These are phyloP conservation scores for Hyperopisus bebe DNA, from an alignment of 2,113 vertebrate genomes.

Conservation along the genomic window DNA sequence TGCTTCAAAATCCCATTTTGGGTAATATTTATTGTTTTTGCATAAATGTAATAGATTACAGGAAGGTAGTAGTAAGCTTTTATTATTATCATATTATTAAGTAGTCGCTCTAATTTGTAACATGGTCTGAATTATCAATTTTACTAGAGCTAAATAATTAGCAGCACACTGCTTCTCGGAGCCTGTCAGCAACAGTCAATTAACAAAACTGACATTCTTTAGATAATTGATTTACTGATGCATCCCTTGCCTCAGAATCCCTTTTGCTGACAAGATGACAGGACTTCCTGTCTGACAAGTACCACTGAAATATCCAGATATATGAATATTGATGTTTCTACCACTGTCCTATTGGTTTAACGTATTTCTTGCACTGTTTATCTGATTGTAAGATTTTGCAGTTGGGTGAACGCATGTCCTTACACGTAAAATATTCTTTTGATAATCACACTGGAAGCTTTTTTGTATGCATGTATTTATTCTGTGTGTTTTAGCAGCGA, in stretches of 20 bases:
- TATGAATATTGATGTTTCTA: not conserved
- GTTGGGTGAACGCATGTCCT: not conserved
- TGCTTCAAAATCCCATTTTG: not conserved
- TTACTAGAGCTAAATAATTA: not conserved
- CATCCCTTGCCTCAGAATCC: not conserved
- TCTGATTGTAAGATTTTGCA: not conserved
- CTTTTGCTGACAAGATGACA: too few species aligned
- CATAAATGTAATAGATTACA: not conserved
- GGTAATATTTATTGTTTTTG: not conserved
- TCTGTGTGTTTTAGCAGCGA: not conserved
- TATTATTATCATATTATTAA: slow-evolving; percentile 1
- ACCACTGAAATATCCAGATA: not conserved
- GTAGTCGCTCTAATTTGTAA: not conserved
- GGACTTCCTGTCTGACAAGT: not conserved
- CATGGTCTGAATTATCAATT: not conserved
- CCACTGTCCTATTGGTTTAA: not conserved
- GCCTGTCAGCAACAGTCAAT: not conserved
- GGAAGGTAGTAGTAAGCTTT: not conserved
- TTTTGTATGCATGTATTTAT: not conserved
- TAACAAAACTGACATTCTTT: not conserved
- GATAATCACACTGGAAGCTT: not conserved
- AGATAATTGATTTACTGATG: not conserved
- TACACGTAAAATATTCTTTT: not conserved
- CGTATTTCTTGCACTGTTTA: not conserved
- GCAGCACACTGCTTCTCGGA: not conserved